Evolutionary conservation across 2,888 invertebrate species (phyloP).

Genomic region (Malthinus seriepunctatus): DNA sequence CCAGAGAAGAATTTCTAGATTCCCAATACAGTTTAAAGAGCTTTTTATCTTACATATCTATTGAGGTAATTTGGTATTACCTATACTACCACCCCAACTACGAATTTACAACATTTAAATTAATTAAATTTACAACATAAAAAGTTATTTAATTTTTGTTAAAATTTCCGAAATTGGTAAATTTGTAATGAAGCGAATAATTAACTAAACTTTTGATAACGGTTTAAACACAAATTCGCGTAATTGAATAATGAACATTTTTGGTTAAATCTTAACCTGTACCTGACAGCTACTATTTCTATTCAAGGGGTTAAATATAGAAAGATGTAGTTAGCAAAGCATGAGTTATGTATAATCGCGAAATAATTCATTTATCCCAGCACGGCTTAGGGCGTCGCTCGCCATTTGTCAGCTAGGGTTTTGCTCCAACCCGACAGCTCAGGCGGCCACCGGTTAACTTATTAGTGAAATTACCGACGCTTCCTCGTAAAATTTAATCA

Average conservation of each 20-base stretch:
- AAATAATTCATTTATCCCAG: constrained; percentile 37
- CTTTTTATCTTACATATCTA: too few relatives aligned
- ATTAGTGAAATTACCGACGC: constrained; percentile 32
- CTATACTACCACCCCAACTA: too few relatives aligned
- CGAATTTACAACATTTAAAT: too few relatives aligned
- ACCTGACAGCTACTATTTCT: constrained; percentile 8
- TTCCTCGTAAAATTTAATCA: constrained; percentile 31
- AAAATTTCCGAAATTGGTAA: too few relatives aligned
- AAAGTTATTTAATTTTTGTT: too few relatives aligned
- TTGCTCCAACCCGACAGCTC: constrained; percentile 27
- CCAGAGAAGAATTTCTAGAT: too few relatives aligned
- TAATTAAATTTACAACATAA: too few relatives aligned
- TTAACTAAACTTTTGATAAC: too few relatives aligned
- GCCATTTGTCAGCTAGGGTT: constrained; percentile 35
- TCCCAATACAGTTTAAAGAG: too few relatives aligned
- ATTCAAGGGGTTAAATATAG: constrained; percentile 13
- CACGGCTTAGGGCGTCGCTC: constrained; percentile 33
- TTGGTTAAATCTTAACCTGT: not conserved
- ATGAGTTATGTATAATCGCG: constrained; percentile 36
- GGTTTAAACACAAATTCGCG: not conserved
- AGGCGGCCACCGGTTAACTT: constrained; percentile 31
- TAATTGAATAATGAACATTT: not conserved
- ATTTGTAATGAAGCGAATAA: too few relatives aligned
- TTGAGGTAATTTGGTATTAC: too few relatives aligned
- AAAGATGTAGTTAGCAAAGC: constrained; percentile 28